Conservation (phyloP, 2,888 invertebrate genomes). For the Philonicus albiceps region DNA sequence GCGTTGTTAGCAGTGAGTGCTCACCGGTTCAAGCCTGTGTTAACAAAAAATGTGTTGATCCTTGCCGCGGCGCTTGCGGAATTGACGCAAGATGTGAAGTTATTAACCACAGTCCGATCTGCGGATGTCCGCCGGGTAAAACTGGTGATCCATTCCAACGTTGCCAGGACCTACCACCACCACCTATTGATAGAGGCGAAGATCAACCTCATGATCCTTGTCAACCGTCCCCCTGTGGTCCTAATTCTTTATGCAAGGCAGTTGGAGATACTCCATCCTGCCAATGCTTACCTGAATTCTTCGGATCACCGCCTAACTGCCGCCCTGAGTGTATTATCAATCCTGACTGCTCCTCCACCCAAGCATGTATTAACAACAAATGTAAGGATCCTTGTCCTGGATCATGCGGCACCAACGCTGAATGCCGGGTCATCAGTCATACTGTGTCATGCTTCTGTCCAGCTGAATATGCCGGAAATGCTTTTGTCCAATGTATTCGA, state of each 20-base stretch:
- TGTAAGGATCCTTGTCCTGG: conserved; percentile 85
- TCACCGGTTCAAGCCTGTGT: conserved; percentile 70
- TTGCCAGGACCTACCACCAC: conserved; percentile 69
- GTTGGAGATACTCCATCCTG: conserved; percentile 75
- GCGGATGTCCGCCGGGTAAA: conserved; percentile 70
- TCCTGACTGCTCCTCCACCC: conserved; percentile 78
- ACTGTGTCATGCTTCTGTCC: conserved; percentile 83
- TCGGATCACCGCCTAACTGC: conserved; percentile 82
- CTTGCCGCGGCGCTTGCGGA: conserved; percentile 77
- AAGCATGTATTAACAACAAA: conserved; percentile 81
- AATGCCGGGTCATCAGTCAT: conserved; percentile 81
- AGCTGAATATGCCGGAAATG: conserved; percentile 80
- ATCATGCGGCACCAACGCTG: conserved; percentile 81
- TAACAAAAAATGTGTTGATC: conserved; percentile 75
- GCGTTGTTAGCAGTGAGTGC: conserved; percentile 74
- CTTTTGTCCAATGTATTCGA: conserved; percentile 78
- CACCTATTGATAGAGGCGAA: conserved; percentile 57
- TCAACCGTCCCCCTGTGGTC: conserved; percentile 81
- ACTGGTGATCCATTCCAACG: conserved; percentile 82
- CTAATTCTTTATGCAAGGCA: conserved; percentile 77
- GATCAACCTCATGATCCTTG: conserved; percentile 69
- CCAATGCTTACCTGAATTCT: conserved; percentile 77
- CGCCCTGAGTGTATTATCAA: conserved; percentile 84
- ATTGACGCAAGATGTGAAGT: conserved; percentile 75
- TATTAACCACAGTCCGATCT: conserved; percentile 75